These are phyloP conservation scores for Ernsta delagoae DNA, from an alignment of 2,888 invertebrate species.

Conservation along the genomic window DNA sequence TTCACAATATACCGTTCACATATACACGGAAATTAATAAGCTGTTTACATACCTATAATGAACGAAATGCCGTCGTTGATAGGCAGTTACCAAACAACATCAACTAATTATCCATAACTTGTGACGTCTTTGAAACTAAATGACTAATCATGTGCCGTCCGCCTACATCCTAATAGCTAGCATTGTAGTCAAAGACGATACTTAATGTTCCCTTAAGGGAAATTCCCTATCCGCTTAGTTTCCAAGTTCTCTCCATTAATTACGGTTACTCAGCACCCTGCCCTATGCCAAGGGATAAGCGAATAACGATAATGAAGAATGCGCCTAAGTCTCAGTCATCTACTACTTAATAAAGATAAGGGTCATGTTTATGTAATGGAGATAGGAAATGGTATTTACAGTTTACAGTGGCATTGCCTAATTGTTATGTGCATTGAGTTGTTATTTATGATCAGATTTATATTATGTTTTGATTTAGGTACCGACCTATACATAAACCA, in stretches of 20 bases:
- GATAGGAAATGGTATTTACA: too few relatives aligned
- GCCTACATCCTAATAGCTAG: not conserved
- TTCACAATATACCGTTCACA: too few relatives aligned
- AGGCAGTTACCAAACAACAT: not conserved
- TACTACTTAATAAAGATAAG: not conserved
- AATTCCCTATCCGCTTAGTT: not conserved
- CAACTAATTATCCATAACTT: not conserved
- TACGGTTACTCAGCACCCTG: not conserved
- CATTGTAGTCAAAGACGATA: constrained; percentile 2
- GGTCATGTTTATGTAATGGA: too few relatives aligned
- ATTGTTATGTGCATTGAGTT: too few relatives aligned
- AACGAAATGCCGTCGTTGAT: not conserved
- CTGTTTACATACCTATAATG: too few relatives aligned
- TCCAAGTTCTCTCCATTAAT: not conserved
- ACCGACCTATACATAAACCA: not conserved
- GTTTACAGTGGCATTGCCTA: not conserved
- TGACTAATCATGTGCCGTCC: not conserved
- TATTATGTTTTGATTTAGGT: too few relatives aligned
- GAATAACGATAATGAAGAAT: not conserved
- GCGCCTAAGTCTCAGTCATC: not conserved
- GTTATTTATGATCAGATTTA: too few relatives aligned
- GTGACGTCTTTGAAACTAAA: not conserved
- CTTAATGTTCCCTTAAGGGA: not conserved
- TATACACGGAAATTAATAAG: too few relatives aligned
- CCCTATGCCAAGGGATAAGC: not conserved